Percentiles rank a stretch among this genome's conserved stretches.
Evolutionary conservation across 2,113 vertebrate species (phyloP).

Genomic region (Lethenteron reissneri): DNA sequence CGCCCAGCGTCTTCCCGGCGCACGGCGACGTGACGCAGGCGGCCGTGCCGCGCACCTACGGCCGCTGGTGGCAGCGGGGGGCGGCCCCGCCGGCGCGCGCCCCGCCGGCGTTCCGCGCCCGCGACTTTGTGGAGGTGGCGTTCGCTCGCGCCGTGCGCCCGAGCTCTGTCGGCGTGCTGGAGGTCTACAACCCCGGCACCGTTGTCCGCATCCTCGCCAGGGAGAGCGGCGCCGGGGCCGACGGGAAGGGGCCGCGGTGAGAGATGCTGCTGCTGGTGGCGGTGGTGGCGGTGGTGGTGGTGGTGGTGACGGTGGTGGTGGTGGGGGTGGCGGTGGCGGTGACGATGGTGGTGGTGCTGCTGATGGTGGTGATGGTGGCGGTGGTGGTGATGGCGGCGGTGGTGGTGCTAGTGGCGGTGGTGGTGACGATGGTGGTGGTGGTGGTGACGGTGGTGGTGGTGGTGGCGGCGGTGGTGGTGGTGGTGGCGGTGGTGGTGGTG

Average conservation of each 20-base stretch:
- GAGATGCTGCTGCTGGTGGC: background rate
- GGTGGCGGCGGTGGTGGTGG: too few relatives aligned
- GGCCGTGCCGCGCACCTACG: constrained; percentile 77
- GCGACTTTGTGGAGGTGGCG: constrained; percentile 75
- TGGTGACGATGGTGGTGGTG: too few relatives aligned
- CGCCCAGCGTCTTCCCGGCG: constrained; percentile 82
- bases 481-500: too few relatives aligned
- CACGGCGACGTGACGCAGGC: constrained; percentile 96
- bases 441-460: background rate
- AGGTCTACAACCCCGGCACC: constrained; percentile 89
- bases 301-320: too few relatives aligned
- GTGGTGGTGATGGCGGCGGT: too few relatives aligned
- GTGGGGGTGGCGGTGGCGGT: too few relatives aligned
- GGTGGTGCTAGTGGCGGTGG: background rate
- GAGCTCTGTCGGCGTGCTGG: constrained; percentile 68
- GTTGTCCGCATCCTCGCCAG: constrained; percentile 65
- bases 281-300: constrained; percentile 4
- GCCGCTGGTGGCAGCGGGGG: constrained; percentile 75
- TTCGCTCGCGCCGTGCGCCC: constrained; percentile 88
- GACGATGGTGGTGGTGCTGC: too few relatives aligned
- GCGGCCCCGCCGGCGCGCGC: constrained; percentile 44
- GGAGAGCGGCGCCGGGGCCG: background rate
- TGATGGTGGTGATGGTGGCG: too few relatives aligned
- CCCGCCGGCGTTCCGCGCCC: constrained; percentile 52
- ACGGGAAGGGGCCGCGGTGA: background rate